Conservation (phyloP, 1,140 invertebrate genomes). For the Diploscapter pachys region DNA sequence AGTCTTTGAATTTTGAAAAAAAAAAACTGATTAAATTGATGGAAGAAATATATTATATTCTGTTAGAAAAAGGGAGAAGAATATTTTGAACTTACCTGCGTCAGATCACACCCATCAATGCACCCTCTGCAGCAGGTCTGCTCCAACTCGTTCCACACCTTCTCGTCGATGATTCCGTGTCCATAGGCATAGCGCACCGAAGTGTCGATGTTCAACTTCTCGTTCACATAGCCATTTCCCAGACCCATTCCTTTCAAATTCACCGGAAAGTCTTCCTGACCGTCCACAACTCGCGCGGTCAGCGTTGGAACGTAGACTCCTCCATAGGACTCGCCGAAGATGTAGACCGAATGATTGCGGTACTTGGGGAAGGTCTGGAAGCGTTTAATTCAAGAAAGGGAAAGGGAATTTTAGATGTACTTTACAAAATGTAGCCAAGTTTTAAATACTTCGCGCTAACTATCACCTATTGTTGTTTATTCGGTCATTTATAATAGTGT, state of each 20-base stretch:
- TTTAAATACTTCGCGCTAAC: no score
- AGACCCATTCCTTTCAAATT: slow-evolving; percentile 59
- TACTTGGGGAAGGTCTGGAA: slow-evolving; percentile 62
- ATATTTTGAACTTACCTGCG: slow-evolving; percentile 16
- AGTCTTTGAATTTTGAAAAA: background rate
- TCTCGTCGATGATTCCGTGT: slow-evolving; percentile 58
- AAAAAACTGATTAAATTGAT: background rate
- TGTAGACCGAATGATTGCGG: slow-evolving; percentile 60
- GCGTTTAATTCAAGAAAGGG: no score
- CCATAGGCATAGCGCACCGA: slow-evolving; percentile 55
- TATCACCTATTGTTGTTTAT: no score
- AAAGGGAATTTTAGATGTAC: no score
- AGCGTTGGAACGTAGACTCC: slow-evolving; percentile 64
- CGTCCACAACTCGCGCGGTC: slow-evolving; percentile 61
- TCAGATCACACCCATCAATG: slow-evolving; percentile 53
- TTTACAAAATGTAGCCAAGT: no score
- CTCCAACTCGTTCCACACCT: slow-evolving; percentile 54
- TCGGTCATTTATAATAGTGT: no score
- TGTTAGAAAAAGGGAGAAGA: no score
- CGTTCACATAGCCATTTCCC: slow-evolving; percentile 58
- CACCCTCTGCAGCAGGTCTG: slow-evolving; percentile 50
- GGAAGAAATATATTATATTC: no score
- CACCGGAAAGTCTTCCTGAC: slow-evolving; percentile 56
- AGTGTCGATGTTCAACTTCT: slow-evolving; percentile 58
- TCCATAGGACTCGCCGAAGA: slow-evolving; percentile 64